These are phyloP conservation scores for Bimastos eiseni DNA, from an alignment of 2,888 invertebrate genomes.

Conservation along the genomic window DNA sequence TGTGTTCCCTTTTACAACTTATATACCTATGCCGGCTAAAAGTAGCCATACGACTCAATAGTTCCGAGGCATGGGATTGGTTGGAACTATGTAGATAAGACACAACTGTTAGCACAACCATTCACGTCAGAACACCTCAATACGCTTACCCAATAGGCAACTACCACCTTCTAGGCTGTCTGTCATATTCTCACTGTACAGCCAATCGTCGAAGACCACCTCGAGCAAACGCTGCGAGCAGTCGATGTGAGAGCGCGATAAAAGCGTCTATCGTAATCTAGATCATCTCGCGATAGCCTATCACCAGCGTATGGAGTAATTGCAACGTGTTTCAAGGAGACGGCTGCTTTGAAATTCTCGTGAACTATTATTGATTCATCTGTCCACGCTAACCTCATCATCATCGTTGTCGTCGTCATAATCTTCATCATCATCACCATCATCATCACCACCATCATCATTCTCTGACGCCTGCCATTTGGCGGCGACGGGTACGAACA, in stretches of 20 bases:
- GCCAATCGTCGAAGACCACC: neutral
- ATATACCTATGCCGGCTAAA: neutral
- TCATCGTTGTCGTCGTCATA: neutral
- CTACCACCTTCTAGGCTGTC: neutral
- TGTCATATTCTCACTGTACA: neutral
- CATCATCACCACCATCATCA: neutral
- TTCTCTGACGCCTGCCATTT: no score
- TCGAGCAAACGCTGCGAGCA: neutral
- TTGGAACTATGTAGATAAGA: neutral
- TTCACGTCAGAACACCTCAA: neutral
- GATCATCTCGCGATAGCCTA: constrained; percentile 1
- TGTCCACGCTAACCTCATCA: neutral
- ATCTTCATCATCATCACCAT: no score
- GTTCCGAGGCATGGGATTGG: neutral
- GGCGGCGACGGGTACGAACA: no score
- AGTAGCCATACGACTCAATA: neutral
- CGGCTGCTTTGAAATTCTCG: neutral
- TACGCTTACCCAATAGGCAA: neutral
- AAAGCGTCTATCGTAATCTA: neutral
- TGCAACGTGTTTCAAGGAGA: neutral
- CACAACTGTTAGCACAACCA: neutral
- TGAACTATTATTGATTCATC: neutral
- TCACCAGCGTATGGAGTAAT: neutral
- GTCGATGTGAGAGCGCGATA: constrained; percentile 8
- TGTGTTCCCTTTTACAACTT: neutral